A percentile compares a stretch with the other conserved stretches of the same genome.
phyloP scores from a whole-genome alignment of 53 echinoderm and acorn worm species.

The Actinopyga echinites region DNA sequence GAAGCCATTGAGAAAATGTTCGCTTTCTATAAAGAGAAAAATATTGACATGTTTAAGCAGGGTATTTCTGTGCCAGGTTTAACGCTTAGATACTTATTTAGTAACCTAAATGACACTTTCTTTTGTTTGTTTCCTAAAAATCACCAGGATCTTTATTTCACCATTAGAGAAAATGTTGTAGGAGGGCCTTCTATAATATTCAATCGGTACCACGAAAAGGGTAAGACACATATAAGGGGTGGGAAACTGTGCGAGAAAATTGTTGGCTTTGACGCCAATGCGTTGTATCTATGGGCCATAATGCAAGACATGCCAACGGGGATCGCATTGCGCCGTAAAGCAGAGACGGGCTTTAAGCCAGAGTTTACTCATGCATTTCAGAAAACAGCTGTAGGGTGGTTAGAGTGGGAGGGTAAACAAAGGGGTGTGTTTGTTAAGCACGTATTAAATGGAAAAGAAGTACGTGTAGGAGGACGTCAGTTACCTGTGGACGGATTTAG shows the following conservation, averaged over 20 bases:
- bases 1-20: slow-evolving; percentile 64
- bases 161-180: slow-evolving; percentile 54
- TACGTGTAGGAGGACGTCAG: neutral
- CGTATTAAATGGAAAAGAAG: neutral
- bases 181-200: slow-evolving; percentile 56
- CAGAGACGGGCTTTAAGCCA: slow-evolving; percentile 27
- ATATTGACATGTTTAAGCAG: too few relatives aligned
- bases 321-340: slow-evolving; percentile 35
- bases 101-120: neutral
- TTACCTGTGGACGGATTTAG: slow-evolving; percentile 9
- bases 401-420: slow-evolving; percentile 38
- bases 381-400: slow-evolving; percentile 19
- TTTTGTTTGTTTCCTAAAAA: slow-evolving; percentile 44
- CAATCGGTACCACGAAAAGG: slow-evolving; percentile 52
- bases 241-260: slow-evolving; percentile 59
- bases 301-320: slow-evolving; percentile 73
- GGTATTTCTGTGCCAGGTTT: too few relatives aligned
- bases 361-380: neutral
- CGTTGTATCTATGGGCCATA: slow-evolving; percentile 58
- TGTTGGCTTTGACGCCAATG: slow-evolving; percentile 65
- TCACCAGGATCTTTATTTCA: slow-evolving; percentile 56
- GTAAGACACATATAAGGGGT: slow-evolving; percentile 46
- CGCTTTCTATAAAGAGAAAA: slow-evolving; percentile 38
- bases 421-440: slow-evolving; percentile 21
- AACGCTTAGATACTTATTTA: slow-evolving; percentile 63